Base-by-base conservation (phyloP, 2,797 vertebrate species). In the Gymnoscopelus braueri region DNA sequence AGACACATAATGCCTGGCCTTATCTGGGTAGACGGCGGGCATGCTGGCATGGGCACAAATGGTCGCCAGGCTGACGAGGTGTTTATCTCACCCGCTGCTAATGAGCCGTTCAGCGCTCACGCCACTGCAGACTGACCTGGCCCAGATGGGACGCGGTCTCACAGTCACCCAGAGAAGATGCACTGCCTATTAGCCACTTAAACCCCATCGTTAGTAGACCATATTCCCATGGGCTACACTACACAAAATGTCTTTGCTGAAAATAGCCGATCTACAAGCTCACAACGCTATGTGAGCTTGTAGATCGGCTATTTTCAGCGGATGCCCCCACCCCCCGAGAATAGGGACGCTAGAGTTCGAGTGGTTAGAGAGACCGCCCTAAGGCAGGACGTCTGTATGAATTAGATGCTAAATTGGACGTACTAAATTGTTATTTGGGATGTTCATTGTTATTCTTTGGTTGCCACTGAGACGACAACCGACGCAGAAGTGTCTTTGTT, bases 41-140 rank as follows among this genome's bases (percentile, higher is more conserved):
- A 63, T 87, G 78, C 81, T 86, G 78, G 88, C 88, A 84, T 76
- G 75, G 76, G 82, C 79, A 78, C 77, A 79, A 85, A 84, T 54
- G 80, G 83, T 72, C 85, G 82, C 88, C 88, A 85, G 82, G 90
- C 83, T 85, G 82, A 88, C 81, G 78, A 88, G 82, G 78, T 78
- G 65, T 84, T 93, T 92, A 93, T 94, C 90, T 90, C 58, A 12
- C 76, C 68, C 60, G 60, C 72, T 54, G 44, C 90, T 94, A 94
- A 94, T 93, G 91, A 93, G 89, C 84, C 91, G 74, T 91, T 88
- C 78, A 81, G 78, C 32, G 64, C 75, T 78, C 81, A 65, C 73
- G 80, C 71, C 69, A 76, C 72, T 62, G 63, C 69, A 79, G 50
- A 67, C 75, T 62, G 63, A 74, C 68, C 77, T 14, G 58, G 69